These are phyloP conservation scores for Helleia helle DNA, from an alignment of 2,888 invertebrate genomes.

Conservation along the genomic window DNA sequence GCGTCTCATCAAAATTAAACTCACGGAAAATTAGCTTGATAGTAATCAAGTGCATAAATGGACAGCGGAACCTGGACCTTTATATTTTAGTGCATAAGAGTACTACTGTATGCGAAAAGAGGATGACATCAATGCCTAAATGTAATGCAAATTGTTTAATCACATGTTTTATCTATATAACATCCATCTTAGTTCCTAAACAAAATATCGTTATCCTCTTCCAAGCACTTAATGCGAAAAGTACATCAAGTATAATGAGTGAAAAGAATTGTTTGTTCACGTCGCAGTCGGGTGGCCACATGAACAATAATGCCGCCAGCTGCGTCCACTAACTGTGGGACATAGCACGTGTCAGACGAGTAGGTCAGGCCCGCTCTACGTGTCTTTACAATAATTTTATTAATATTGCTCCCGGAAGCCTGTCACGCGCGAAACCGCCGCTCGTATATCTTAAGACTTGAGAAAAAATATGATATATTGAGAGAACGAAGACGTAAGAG, in stretches of 20 bases:
- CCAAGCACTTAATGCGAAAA: too few species aligned
- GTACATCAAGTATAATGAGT: slow-evolving; percentile 10
- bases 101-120: too few species aligned
- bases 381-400: slow-evolving; percentile 72
- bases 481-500: slow-evolving; percentile 63
- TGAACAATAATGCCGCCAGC: slow-evolving; percentile 27
- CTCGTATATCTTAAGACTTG: slow-evolving; percentile 59
- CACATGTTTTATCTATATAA: too few species aligned
- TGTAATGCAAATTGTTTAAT: too few species aligned
- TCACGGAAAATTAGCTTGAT: too few species aligned
- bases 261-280: slow-evolving; percentile 16
- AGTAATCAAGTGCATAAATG: too few species aligned
- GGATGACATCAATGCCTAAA: too few species aligned
- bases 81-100: too few species aligned
- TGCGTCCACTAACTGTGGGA: slow-evolving; percentile 21
- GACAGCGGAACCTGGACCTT: too few species aligned
- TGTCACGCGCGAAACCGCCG: slow-evolving; percentile 66
- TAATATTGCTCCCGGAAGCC: slow-evolving; percentile 68
- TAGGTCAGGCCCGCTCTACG: slow-evolving; percentile 51
- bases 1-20: too few species aligned
- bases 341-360: slow-evolving; percentile 29
- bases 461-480: slow-evolving; percentile 72
- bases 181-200: too few species aligned
- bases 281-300: slow-evolving; percentile 15
- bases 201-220: too few species aligned